Evolutionary conservation across 2,113 vertebrate genomes (phyloP).

Genomic region (Myotis yumanensis): DNA sequence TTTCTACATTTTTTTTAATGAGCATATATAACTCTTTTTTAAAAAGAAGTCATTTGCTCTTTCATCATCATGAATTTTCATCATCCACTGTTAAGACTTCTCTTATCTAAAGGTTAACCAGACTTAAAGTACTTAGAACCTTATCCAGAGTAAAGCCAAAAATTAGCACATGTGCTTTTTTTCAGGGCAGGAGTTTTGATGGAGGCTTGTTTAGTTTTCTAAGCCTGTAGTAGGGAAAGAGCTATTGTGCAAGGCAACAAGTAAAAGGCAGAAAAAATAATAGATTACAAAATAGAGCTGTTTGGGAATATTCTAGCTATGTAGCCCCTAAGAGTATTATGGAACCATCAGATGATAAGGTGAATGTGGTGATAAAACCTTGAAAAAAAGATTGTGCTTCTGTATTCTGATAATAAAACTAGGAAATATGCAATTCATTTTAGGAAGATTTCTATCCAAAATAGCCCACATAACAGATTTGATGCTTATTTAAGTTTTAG

Average conservation of each 20-base stretch:
- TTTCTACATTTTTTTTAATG: background rate
- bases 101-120: background rate
- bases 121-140: background rate
- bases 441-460: background rate
- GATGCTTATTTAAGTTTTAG: background rate
- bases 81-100: background rate
- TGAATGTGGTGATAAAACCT: background rate
- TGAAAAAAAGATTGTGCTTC: conserved; percentile 22
- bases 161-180: background rate
- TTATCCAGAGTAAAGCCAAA: background rate
- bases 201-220: background rate
- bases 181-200: background rate
- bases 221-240: background rate
- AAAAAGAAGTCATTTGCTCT: background rate
- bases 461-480: background rate
- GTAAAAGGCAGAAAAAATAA: background rate
- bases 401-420: background rate
- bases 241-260: background rate
- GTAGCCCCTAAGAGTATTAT: background rate
- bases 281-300: background rate
- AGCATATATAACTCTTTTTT: background rate
- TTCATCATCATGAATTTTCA: background rate
- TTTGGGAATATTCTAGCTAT: background rate
- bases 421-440: background rate
- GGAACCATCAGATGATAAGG: background rate